Evolutionary conservation across 1,140 invertebrate genomes (phyloP).

Genomic region (Calliphora vicina): DNA sequence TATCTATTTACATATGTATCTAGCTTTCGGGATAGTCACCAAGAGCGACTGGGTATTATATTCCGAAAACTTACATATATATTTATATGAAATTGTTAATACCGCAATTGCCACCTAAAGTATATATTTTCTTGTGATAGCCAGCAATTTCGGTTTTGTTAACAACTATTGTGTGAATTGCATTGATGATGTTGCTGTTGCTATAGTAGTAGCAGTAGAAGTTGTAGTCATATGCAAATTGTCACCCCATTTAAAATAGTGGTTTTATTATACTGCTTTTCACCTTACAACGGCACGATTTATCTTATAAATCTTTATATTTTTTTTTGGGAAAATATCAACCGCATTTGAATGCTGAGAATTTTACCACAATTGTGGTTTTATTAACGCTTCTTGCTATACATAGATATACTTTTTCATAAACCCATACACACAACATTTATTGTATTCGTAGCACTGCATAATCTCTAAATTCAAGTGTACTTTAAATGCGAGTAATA

Average conservation of each 20-base stretch:
- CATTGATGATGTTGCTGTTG: neutral
- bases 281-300: neutral
- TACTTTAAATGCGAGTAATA: neutral
- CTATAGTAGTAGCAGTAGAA: neutral
- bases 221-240: conserved; percentile 3
- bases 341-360: conserved; percentile 8
- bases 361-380: conserved; percentile 13
- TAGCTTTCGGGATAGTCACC: no score
- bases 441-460: neutral
- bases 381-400: neutral
- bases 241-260: neutral
- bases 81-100: neutral
- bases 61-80: neutral
- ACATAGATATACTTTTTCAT: neutral
- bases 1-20: no score
- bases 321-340: neutral
- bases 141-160: neutral
- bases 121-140: neutral
- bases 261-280: neutral
- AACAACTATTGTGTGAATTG: neutral
- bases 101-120: neutral
- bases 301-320: neutral
- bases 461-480: conserved; percentile 9
- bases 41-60: neutral
- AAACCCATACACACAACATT: neutral